Evolutionary conservation across 2,888 invertebrate genomes (phyloP).

Genomic region (Thyatira batis): DNA sequence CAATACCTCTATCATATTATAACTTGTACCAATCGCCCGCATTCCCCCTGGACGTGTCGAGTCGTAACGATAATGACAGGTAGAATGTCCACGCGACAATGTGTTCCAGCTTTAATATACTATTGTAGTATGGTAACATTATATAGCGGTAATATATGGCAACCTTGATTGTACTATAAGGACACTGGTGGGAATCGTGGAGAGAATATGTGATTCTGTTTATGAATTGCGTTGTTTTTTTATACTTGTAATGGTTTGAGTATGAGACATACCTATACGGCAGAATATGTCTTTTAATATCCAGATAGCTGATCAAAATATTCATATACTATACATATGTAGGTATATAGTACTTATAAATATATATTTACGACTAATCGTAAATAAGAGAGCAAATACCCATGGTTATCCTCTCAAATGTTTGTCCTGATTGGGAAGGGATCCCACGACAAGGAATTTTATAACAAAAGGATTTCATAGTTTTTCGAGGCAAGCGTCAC

Average conservation of each 20-base stretch:
- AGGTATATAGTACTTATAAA: too few relatives aligned
- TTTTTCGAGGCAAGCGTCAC: not conserved
- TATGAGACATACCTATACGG: too few relatives aligned
- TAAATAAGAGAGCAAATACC: too few relatives aligned
- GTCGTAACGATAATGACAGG: conserved; percentile 25
- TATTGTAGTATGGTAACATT: not conserved
- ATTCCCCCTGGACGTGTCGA: conserved; percentile 9
- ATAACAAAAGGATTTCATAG: too few relatives aligned
- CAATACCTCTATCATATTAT: not conserved
- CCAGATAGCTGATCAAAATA: too few relatives aligned
- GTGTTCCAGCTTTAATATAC: conserved; percentile 1
- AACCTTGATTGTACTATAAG: not conserved
- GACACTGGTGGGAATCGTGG: not conserved
- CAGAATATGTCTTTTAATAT: too few relatives aligned
- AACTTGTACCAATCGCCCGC: not conserved
- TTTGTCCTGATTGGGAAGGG: too few relatives aligned
- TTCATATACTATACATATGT: too few relatives aligned
- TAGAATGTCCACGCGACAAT: conserved; percentile 23
- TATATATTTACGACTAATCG: too few relatives aligned
- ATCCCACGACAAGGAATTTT: too few relatives aligned
- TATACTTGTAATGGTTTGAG: too few relatives aligned
- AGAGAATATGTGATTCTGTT: not conserved
- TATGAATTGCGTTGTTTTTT: not conserved
- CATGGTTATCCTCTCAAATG: too few relatives aligned
- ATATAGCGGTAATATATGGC: not conserved